phyloP scores from a whole-genome alignment of 2,888 invertebrate species.

The Didymodactylos carnosus region DNA sequence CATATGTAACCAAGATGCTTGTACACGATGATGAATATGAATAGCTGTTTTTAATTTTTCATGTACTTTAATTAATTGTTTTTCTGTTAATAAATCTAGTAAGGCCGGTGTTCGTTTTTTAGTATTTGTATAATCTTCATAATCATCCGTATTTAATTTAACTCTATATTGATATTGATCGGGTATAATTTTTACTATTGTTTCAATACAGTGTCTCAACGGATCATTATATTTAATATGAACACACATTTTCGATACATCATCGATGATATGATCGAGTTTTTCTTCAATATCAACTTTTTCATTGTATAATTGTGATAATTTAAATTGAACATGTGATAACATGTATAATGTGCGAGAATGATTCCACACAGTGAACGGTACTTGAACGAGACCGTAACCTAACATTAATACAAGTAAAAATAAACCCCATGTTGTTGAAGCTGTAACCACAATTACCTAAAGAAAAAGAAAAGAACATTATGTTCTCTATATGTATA shows the following conservation, averaged over 20 bases:
- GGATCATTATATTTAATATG: constrained; percentile 45
- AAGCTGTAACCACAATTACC: constrained; percentile 91
- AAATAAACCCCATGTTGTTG: constrained; percentile 97
- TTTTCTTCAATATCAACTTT: constrained; percentile 91
- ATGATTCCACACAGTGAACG: constrained; percentile 67
- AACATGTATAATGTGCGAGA: constrained; percentile 64
- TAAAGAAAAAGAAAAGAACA: constrained; percentile 48
- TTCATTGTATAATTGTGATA: constrained; percentile 75
- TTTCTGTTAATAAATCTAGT: constrained; percentile 42
- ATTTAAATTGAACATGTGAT: constrained; percentile 70
- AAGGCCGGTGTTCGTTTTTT: constrained; percentile 16
- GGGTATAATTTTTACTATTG: constrained; percentile 57
- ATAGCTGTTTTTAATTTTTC: constrained; percentile 57
- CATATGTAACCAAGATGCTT: constrained; percentile 74
- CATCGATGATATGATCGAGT: constrained; percentile 80
- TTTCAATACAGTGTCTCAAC: constrained; percentile 58
- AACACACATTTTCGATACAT: constrained; percentile 58
- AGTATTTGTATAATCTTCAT: constrained; percentile 23
- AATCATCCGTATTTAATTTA: constrained; percentile 25
- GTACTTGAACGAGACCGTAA: constrained; percentile 83
- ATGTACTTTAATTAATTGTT: constrained; percentile 67
- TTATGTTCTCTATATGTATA: no score
- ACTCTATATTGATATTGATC: constrained; percentile 24
- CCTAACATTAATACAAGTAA: constrained; percentile 69
- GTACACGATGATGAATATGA: constrained; percentile 73